Conservation (phyloP, 2,113 vertebrate species). For the Clarias batrachus region DNA sequence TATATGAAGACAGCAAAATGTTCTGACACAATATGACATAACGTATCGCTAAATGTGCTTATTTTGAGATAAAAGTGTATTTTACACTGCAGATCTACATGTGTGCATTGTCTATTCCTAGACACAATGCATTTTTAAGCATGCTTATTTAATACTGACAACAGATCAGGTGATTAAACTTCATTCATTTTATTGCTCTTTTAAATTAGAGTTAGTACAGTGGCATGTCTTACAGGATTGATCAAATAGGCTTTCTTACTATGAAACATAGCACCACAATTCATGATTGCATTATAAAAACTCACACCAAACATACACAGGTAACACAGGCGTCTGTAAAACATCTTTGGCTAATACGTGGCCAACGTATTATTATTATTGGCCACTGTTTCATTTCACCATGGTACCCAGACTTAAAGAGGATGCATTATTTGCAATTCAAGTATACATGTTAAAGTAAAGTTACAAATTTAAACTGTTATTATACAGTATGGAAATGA, state of each 20-base stretch:
- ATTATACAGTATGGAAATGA: constrained; percentile 48
- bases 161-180: constrained; percentile 38
- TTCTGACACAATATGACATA: constrained; percentile 16
- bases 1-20: background rate
- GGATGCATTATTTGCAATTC: constrained; percentile 69
- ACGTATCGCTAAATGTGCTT: background rate
- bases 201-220: constrained; percentile 69
- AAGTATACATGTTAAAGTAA: constrained; percentile 76
- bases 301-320: constrained; percentile 55
- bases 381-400: constrained; percentile 60
- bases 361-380: too few species aligned
- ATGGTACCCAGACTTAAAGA: constrained; percentile 64
- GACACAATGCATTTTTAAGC: background rate
- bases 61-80: background rate
- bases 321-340: constrained; percentile 65
- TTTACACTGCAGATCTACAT: background rate
- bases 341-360: constrained; percentile 76
- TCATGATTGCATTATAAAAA: constrained; percentile 61
- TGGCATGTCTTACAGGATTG: constrained; percentile 61
- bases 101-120: background rate
- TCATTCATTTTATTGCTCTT: constrained; percentile 64
- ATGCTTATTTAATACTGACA: background rate
- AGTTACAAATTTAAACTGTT: constrained; percentile 69
- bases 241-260: constrained; percentile 58
- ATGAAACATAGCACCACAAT: constrained; percentile 66